Base-by-base conservation (phyloP, 2,113 vertebrate species). In the Sapayoa aenigma region DNA sequence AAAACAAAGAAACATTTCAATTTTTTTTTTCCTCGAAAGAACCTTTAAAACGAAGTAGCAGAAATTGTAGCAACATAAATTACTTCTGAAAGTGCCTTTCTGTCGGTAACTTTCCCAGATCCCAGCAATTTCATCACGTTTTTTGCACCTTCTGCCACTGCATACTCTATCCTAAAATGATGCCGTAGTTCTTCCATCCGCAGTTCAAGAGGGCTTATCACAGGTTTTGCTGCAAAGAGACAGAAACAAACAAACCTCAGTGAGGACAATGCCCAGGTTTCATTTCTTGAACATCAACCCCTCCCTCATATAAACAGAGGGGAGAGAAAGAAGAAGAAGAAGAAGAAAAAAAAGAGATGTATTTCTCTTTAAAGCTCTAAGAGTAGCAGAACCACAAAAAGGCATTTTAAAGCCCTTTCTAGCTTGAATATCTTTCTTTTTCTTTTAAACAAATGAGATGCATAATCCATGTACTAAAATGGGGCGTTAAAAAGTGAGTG, bases 81-180 rank as follows among this genome's bases (percentile, higher is more conserved):
- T 98, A 99, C 99, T 98, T 99, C 99, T 96, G 99, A 99, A 97
- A 99, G 99, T 65, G 99, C 99, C 97, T 98, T 99, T 97, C 99
- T 99, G 97, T 99, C 99, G 5, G 99, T 99, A 95, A 99, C 99
- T 97, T 99, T 99, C 94, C 99, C 99, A 52, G 99, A 98, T 87
- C 99, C 99, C 94, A 99, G 98, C 84, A 99, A 98, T 97, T 99
- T 99, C 99, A 99, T 99, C 95, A 99, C 99, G 68, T 99, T 99
- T 97, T 99, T 99, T 97, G 99, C 99, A 96, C 99, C 99, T 97
- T 99, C 99, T 27, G 99, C 99, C 75, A 99, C 99, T 59, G 99
- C 99, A 74, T 99, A 99, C 95, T 99, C 99, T 97, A 99, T 99
- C 98, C 98, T 98, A 95, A 99, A 99, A 94, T 99, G 99, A 97